Conservation (phyloP, 2,888 invertebrate genomes). For the Eilema griseolum region DNA sequence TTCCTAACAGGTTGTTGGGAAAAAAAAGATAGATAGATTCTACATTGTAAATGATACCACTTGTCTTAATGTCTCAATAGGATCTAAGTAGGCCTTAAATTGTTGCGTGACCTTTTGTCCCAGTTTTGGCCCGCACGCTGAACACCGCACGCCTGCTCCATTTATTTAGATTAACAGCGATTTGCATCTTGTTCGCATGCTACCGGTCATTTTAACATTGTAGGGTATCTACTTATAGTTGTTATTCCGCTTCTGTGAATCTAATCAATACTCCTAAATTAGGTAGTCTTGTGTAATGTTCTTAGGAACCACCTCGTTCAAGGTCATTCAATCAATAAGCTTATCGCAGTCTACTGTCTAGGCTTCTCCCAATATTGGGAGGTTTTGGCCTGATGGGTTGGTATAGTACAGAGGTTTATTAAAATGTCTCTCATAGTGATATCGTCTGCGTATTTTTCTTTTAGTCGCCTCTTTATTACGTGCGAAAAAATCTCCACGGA, state of each 20-base stretch:
- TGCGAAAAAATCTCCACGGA: too few species aligned
- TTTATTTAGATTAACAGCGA: background rate
- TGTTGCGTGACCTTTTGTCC: slow-evolving; percentile 46
- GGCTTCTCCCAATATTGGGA: too few species aligned
- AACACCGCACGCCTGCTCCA: slow-evolving; percentile 12
- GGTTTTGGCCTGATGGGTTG: too few species aligned
- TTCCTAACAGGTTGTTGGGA: too few species aligned
- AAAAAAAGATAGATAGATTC: background rate
- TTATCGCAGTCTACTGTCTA: too few species aligned
- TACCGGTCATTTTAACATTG: slow-evolving; percentile 2
- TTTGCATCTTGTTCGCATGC: background rate
- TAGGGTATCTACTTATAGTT: background rate
- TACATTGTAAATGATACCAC: background rate
- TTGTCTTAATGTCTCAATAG: slow-evolving; percentile 2
- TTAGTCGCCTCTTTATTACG: too few species aligned
- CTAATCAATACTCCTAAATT: background rate
- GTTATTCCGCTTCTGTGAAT: background rate
- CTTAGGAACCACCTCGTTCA: too few species aligned
- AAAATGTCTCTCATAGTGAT: too few species aligned
- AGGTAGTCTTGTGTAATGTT: background rate
- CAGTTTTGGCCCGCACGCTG: slow-evolving; percentile 28
- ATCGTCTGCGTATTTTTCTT: too few species aligned
- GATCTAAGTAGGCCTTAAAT: slow-evolving; percentile 27
- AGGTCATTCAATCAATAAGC: too few species aligned
- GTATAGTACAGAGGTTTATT: too few species aligned